Evolutionary conservation across 2,888 invertebrate genomes (phyloP).

Genomic region (Rotaria magnacalcarata): DNA sequence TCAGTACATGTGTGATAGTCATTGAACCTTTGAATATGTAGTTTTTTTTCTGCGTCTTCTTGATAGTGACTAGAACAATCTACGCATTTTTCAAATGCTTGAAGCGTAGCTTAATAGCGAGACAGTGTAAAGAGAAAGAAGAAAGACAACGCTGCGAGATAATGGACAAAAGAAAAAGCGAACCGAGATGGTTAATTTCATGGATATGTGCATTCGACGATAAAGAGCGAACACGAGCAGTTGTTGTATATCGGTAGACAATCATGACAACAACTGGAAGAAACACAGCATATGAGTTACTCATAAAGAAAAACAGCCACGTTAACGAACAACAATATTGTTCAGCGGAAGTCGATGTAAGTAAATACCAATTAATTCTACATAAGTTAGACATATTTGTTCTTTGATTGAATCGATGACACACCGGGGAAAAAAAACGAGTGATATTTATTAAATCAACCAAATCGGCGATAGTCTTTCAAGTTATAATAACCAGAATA

Average conservation of each 20-base stretch:
- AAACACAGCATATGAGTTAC: neutral
- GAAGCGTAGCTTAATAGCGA: neutral
- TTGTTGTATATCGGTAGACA: neutral
- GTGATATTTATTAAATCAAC: neutral
- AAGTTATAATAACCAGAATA: neutral
- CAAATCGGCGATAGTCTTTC: neutral
- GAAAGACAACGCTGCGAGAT: neutral
- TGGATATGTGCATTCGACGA: neutral
- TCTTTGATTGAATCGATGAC: neutral
- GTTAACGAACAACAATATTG: neutral
- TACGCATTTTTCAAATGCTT: neutral
- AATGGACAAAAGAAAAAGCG: neutral
- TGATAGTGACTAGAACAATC: constrained; percentile 7
- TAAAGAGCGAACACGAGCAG: neutral
- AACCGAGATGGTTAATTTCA: neutral
- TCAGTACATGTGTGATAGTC: neutral
- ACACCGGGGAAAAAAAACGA: neutral
- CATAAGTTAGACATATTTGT: neutral
- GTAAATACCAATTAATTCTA: neutral
- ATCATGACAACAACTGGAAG: neutral
- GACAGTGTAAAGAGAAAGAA: neutral
- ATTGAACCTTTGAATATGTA: neutral
- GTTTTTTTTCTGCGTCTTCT: neutral
- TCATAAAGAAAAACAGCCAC: neutral
- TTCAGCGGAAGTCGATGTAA: neutral